A percentile compares a stretch with the other conserved stretches of the same genome.
Evolutionary conservation across 2,113 vertebrate genomes (phyloP).

Genomic region (Macrotus californicus): DNA sequence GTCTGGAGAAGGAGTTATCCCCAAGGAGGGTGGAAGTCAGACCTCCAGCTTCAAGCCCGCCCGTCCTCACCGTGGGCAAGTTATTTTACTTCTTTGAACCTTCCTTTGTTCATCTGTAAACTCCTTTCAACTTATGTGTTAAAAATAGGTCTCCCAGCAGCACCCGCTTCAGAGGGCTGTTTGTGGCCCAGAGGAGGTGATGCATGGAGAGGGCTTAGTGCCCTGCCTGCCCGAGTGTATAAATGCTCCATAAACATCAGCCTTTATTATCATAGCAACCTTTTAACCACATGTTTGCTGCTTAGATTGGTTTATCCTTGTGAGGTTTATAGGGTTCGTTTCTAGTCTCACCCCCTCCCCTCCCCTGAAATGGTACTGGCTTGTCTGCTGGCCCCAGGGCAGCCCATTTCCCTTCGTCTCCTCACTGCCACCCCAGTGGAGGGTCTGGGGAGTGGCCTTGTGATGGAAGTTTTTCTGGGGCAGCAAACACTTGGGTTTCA

Average conservation of each 20-base stretch:
- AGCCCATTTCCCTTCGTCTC: not conserved
- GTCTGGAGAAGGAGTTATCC: too few relatives aligned
- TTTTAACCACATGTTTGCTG: not conserved
- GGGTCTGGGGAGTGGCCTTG: not conserved
- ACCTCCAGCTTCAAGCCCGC: not conserved
- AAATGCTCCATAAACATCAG: not conserved
- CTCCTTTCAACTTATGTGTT: not conserved
- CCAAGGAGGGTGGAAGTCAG: not conserved
- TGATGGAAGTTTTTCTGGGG: not conserved
- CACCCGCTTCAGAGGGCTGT: not conserved
- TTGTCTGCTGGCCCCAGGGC: fast-evolving
- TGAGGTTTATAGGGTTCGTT: not conserved
- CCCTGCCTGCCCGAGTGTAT: fast-evolving
- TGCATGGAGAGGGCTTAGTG: not conserved
- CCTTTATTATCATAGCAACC: not conserved
- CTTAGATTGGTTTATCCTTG: not conserved
- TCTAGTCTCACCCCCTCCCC: not conserved
- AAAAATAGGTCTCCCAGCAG: not conserved
- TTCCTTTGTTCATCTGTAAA: not conserved
- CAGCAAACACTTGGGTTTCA: not conserved
- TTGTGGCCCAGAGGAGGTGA: not conserved
- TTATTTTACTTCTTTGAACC: not conserved
- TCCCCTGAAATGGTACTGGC: fast-evolving
- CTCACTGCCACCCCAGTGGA: not conserved
- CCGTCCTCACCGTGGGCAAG: not conserved